Evolutionary conservation across 1,140 invertebrate species (phyloP), one percentile per base, ranked within the genome.

Genomic region (Sycophaga agraensis): DNA sequence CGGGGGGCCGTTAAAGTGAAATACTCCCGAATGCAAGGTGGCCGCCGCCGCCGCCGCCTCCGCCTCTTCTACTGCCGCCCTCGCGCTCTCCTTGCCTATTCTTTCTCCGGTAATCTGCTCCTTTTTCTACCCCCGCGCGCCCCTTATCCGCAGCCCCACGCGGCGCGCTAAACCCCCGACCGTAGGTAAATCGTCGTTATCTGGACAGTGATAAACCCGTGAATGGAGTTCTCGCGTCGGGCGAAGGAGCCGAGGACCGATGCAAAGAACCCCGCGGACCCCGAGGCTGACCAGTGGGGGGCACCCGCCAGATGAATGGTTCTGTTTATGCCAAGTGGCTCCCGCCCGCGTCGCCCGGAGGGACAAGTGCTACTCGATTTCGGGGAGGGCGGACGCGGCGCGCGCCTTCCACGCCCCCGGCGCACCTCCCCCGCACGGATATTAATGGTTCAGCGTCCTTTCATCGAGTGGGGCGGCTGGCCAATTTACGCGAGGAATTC

Each of bases 141-240:
- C 31, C 24, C 65, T 59, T 62, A 63, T 66, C 64, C 53, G 54
- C 2, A 34, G 6, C 16, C 17, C 24, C 34, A 17, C 46, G 21
- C 42, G 35, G 63, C 50, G 55, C 54, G 65, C 63, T 68, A 68
- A 70, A 66, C 66, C 63, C 70, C 65, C 64, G 67, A 63, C 71
- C 5, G 70, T 80, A 81, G 79, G 79, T 81, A 81, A 81, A 80
- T 81, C 79, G 79, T 80, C 76, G 78, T 80, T 81, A 81, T 81
- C 79, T 80, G 73, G 78, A 80, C 78, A 81, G 78, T 80, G 78
- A 81, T 80, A 81, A 80, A 80, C 77, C 78, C 72, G 73, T 76
- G 77, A 80, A 80, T 79, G 69, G 77, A 79, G 72, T n/a, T n/a
- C 79, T 73, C 69, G 67, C 74, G 71, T 70, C 71, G n/a, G 43